Evolutionary conservation across 2,113 vertebrate species (phyloP).

Genomic region (Motacilla alba): DNA sequence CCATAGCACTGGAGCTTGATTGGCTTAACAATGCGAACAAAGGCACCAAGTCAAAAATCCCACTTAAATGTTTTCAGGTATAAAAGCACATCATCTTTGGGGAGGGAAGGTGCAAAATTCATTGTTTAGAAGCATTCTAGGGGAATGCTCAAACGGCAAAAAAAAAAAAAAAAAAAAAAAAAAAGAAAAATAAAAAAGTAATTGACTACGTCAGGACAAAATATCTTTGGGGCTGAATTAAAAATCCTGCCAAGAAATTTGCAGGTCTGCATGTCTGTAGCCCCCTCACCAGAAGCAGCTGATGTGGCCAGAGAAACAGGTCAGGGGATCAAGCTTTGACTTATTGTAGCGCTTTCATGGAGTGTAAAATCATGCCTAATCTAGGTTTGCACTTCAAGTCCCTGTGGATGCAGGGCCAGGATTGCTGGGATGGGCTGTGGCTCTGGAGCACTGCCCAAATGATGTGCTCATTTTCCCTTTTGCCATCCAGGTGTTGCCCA

Average conservation of each 20-base stretch:
- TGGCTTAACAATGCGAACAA: constrained; percentile 16
- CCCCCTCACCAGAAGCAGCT: neutral
- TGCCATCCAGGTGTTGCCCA: neutral
- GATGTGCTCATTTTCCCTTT: neutral
- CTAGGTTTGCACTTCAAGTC: neutral
- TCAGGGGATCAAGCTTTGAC: neutral
- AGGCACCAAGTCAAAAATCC: constrained; percentile 23
- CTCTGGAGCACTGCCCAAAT: neutral
- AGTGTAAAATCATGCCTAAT: neutral
- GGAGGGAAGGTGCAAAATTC: constrained; percentile 14
- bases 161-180: neutral
- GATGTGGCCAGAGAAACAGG: neutral
- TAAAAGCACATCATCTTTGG: constrained; percentile 23
- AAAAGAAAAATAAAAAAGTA: too few species aligned
- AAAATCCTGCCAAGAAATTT: neutral
- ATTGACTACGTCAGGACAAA: rapidly evolving
- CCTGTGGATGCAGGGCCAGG: neutral
- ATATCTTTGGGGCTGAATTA: neutral
- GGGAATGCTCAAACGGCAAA: neutral
- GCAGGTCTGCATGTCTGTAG: neutral
- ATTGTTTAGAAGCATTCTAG: constrained; percentile 29
- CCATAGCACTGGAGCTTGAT: constrained; percentile 2
- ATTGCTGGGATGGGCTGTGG: neutral
- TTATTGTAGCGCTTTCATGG: neutral
- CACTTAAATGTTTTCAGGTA: constrained; percentile 33